These are phyloP conservation scores for Muschampia plurimacula DNA, from an alignment of 2,888 invertebrate species.

Conservation along the genomic window DNA sequence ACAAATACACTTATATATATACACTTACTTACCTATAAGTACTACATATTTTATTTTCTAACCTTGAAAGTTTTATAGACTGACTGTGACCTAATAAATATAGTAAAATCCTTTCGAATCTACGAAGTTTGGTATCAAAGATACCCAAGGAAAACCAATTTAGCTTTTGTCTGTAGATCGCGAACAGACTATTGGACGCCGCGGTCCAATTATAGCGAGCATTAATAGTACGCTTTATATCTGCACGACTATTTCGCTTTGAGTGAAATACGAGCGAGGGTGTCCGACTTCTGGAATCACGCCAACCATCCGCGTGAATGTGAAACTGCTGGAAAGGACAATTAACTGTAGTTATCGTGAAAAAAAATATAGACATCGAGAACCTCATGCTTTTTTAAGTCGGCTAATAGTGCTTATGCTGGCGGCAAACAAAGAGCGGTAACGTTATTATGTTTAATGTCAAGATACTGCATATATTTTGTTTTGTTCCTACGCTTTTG, in stretches of 20 bases:
- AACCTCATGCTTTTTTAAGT: no score
- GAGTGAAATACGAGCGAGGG: constrained; percentile 73
- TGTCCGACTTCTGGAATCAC: constrained; percentile 60
- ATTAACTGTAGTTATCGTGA: background rate
- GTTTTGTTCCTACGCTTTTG: no score
- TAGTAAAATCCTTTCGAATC: background rate
- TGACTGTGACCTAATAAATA: background rate
- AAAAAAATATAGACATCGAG: background rate
- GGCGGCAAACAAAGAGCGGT: no score
- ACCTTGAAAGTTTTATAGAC: no score
- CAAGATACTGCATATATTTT: no score
- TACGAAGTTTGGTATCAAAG: background rate
- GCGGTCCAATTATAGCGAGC: constrained; percentile 65
- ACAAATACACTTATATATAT: no score
- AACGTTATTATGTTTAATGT: no score
- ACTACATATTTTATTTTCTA: no score
- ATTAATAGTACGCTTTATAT: constrained; percentile 71
- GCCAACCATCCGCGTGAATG: constrained; percentile 55
- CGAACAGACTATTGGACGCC: constrained; percentile 72
- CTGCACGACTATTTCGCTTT: constrained; percentile 68
- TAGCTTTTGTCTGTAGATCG: constrained; percentile 42
- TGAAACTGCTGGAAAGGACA: constrained; percentile 52
- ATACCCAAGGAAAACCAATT: constrained; percentile 42
- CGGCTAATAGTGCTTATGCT: no score
- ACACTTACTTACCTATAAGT: no score